phyloP scores from a whole-genome alignment of 1,140 invertebrate genomes.

The Pseudomyrmex pallidus region DNA sequence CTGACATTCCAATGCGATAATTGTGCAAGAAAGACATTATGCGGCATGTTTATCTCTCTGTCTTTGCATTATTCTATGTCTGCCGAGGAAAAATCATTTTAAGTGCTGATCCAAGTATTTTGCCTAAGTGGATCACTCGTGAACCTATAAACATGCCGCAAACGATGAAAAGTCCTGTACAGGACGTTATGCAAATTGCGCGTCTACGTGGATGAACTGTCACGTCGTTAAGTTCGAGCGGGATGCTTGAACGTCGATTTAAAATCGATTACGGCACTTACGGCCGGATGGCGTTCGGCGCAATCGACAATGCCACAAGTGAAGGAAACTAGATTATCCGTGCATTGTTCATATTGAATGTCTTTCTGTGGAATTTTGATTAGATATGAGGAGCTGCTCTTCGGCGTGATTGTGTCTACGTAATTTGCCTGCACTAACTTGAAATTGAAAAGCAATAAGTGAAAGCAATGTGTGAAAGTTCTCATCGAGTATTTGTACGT shows the following conservation, averaged over 20 bases:
- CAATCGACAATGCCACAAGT: background rate
- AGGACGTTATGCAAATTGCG: conserved; percentile 54
- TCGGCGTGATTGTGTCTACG: background rate
- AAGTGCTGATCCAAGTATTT: conserved; percentile 50
- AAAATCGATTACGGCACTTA: conserved; percentile 44
- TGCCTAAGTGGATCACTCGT: conserved; percentile 38
- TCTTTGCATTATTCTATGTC: background rate
- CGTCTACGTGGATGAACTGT: background rate
- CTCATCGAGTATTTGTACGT: background rate
- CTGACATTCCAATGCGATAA: background rate
- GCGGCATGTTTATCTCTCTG: conserved; percentile 1
- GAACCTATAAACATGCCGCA: conserved; percentile 20
- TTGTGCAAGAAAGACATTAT: conserved; percentile 44
- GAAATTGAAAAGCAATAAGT: background rate
- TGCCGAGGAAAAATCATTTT: conserved; percentile 37
- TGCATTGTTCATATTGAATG: background rate
- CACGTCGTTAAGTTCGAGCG: conserved; percentile 7
- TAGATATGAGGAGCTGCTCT: conserved; percentile 1
- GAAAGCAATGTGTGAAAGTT: background rate
- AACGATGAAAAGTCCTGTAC: conserved; percentile 41
- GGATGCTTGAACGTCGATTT: conserved; percentile 34
- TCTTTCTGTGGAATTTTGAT: background rate
- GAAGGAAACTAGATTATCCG: background rate
- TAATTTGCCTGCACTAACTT: conserved; percentile 5
- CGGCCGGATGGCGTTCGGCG: background rate